Base-by-base conservation (phyloP, 23 tunicate species). In the Pegea sp. region DNA sequence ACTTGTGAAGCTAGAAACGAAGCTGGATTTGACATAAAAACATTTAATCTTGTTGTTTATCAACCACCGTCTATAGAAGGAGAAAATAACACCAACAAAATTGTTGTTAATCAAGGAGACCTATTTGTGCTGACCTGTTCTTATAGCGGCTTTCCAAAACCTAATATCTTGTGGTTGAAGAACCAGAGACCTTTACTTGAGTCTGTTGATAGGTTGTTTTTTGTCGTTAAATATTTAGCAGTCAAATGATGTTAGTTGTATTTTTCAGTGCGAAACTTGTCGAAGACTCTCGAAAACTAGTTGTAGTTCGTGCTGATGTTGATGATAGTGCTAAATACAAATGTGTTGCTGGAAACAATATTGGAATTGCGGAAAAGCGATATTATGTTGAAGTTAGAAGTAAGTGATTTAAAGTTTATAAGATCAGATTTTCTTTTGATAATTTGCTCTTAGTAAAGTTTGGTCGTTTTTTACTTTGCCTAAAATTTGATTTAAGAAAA, bases 1-100 rank as follows among this genome's bases (percentile, higher is more conserved):
- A 53, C 33, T 22, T 91, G 99, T 64, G 67, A 71, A 32, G 93
- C 96, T 11, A 54, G 54, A 43, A 91, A 79, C 59, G 73, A 54
- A 3, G 99, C 86, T 4, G 99, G 99, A 28, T 24, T 29, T 30
- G 99, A 69, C 54, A 64, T 50, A 44, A 84, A 84, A 60, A 42
- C 72, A 3, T 84, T 67, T 50, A 59, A 73, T 30, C 48, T 84
- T 20, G 60, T 53, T 22, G 64, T 84, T 7, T 58, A 43, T 28
- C 72, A 84, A 46, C 84, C 95, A 1, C 66, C 95, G 6, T 52
- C 63, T 4, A 84, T 84, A 18, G 16, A 26, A 13, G 72, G 64
- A 24, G 53, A 65, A 28, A 67, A 59, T 31, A 67, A 28, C 33
- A 33, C 27, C 26, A 34, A 52, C 51, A 66, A 28, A 23, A 53